Evolutionary conservation across 1,140 invertebrate genomes (phyloP).

Genomic region (Camponotus floridanus): DNA sequence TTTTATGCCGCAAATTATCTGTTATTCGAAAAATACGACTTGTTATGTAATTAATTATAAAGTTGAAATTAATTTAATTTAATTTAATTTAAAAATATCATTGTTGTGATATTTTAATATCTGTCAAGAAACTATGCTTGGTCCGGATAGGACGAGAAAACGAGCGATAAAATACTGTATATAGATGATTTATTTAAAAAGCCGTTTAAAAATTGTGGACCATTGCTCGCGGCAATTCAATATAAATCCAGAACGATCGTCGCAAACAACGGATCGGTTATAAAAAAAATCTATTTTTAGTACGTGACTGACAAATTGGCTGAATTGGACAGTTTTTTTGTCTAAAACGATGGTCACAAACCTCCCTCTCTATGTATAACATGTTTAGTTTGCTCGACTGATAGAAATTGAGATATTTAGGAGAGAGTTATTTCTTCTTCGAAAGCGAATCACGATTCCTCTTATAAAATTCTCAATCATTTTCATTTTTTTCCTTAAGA

Average conservation of each 20-base stretch:
- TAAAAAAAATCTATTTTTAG: conserved; percentile 61
- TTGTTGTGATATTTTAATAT: neutral
- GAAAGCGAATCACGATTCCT: neutral
- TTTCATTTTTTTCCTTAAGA: neutral
- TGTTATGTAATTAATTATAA: too few relatives aligned
- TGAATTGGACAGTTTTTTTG: conserved; percentile 62
- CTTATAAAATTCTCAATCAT: neutral
- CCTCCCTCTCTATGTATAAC: neutral
- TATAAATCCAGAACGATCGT: conserved; percentile 68
- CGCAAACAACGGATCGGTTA: conserved; percentile 66
- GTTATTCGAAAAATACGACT: neutral
- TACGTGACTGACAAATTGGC: conserved; percentile 48
- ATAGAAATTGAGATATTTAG: conserved; percentile 1
- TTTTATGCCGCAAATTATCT: neutral
- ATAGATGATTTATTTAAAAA: conserved; percentile 42
- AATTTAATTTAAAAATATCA: neutral
- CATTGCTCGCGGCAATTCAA: conserved; percentile 61
- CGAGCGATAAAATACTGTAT: neutral
- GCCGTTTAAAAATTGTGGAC: conserved; percentile 52
- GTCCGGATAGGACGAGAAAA: conserved; percentile 3
- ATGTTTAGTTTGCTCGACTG: neutral
- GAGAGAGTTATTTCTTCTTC: neutral
- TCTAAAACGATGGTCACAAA: neutral
- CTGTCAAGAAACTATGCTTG: conserved; percentile 16
- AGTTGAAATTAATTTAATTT: too few relatives aligned